Evolutionary conservation across 1,140 invertebrate genomes (phyloP).

Genomic region (Asobara japonica): DNA sequence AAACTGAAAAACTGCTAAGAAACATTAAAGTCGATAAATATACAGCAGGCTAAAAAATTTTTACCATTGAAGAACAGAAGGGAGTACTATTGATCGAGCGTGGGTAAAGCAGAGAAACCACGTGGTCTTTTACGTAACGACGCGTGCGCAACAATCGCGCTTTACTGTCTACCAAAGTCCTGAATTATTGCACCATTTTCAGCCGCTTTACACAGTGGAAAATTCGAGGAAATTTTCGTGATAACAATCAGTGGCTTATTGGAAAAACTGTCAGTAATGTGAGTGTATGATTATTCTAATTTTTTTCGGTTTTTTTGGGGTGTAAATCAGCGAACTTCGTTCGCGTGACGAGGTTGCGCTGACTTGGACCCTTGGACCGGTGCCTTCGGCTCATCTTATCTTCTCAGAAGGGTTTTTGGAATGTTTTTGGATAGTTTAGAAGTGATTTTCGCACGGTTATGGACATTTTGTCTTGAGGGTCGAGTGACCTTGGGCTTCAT

Average conservation of each 20-base stretch:
- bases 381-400: not conserved
- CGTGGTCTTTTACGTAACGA: constrained; percentile 9
- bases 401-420: not conserved
- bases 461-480: too few relatives aligned
- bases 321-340: not conserved
- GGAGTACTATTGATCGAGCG: not conserved
- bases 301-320: not conserved
- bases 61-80: too few relatives aligned
- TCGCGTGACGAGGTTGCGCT: not conserved
- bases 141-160: not conserved
- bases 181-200: not conserved
- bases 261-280: not conserved
- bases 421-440: too few relatives aligned
- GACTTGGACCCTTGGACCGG: constrained; percentile 3
- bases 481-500: too few relatives aligned
- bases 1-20: too few relatives aligned
- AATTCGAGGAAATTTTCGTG: not conserved
- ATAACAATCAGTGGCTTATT: not conserved
- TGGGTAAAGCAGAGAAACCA: not conserved
- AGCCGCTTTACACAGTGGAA: not conserved
- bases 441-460: too few relatives aligned
- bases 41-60: too few relatives aligned
- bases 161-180: not conserved
- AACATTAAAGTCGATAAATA: too few relatives aligned
- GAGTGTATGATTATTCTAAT: not conserved